Evolutionary conservation across 35 echinoderm and acorn worm species (phyloP), one percentile per base, ranked within the genome.

Genomic region (Hemicentrotus pulcherrimus): DNA sequence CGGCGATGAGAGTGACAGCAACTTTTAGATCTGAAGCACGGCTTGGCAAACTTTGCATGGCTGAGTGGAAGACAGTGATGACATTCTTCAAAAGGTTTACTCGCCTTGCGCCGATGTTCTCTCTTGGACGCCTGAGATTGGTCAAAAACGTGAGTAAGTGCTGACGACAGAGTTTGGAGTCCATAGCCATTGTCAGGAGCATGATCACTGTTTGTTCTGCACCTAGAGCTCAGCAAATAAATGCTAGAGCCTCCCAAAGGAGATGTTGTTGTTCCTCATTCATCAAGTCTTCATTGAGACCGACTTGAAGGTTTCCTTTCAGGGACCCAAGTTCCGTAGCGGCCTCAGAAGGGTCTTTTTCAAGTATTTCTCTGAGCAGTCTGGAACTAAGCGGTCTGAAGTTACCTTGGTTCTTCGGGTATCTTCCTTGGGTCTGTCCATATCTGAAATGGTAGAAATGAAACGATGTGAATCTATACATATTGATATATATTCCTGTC

Each of bases 41-140:
- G 50, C 92, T 95, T 30, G 94, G 96, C 18, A 95, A 50, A 86
- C 88, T 60, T 32, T 94, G 91, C 52, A 98, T 86, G 12, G 95
- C 50, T 86, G 92, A 31, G 4, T 18, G 32, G 30, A 94, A 58
- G 45, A 96, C 91, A 31, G 46, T 58, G 48, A 93, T n/a, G 12
- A 58, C 16, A 47, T 93, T 58, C 13, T 47, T 93, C 9, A 93
- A 58, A 11, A 93, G 28, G 10, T 4, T 50, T 9, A 11, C 14
- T 5, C n/a, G 13, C 5, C 30, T 31, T 31, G 50, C 48, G 28
- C 30, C 45, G 41, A 31, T 31, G 19, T 50, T 31, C 32, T 93
- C 91, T 58, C n/a, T 46, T 31, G 10, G 46, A 32, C 32, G 32
- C 48, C 91, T 93, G 8, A 93, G 91, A 11, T 58, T 93, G 48